Evolutionary conservation across 1,140 invertebrate genomes (phyloP), one percentile per base, ranked within the genome.

Genomic region (Hycleus phaleratus): DNA sequence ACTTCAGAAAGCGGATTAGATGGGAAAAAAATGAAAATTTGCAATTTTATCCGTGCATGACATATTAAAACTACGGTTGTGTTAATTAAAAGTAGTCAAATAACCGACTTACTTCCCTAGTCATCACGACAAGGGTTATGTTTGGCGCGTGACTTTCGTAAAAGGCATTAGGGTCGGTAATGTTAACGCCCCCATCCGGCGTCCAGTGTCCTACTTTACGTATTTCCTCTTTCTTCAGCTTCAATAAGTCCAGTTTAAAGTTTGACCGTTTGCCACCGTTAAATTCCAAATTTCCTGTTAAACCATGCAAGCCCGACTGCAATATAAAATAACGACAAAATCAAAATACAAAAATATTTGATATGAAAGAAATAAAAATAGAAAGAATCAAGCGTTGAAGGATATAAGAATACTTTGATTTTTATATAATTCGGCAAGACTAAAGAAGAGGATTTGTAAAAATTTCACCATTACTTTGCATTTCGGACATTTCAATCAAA

Each of bases 231-330:
- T 85, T 85, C 47, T 85, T 85, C 53, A 95, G 73, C 72, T 94
- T 88, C 48, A 95, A 80, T 9, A 97, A 77, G 70, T 93, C 90
- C 46, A 97, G 77, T 69, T 88, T 88, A 72, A 95, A 90, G 65
- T 90, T 87, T 25, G 80, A 86, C 47, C 94, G 77, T 58, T 83
- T 83, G 0, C 92, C 93, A 69, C 91, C 85, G 59, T 84, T 84
- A 76, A 97, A 96, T 59, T 91, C 82, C 46, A 97, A 85, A 38
- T 83, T 85, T 4, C 95, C 95, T 0, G 93, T 95, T 44, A 97
- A 74, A 0, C 94, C 94, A 63, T 87, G 81, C 45, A 89, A 80
- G 60, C 82, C 81, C 49, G 85, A 84, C 90, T 93, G 77, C 25
- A 73, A 75, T 63, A 48, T 40, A 66, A 51, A 39, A 6, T 7